Evolutionary conservation across 2,888 invertebrate species (phyloP).

Genomic region (Cacoxenus indagator): DNA sequence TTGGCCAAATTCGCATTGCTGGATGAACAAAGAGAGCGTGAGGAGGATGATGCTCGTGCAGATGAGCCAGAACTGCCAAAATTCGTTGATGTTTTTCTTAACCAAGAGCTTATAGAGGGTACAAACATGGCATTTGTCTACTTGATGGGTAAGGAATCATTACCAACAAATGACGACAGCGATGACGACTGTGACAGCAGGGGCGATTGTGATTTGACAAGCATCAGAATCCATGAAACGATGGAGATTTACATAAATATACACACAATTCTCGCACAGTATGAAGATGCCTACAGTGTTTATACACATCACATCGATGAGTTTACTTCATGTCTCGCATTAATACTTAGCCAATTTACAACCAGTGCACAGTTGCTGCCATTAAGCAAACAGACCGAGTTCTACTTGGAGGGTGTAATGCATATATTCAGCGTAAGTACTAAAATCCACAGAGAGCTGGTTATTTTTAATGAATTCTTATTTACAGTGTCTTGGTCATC

Average conservation of each 20-base stretch:
- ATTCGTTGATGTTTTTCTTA: conserved; percentile 64
- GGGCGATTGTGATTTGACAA: conserved; percentile 28
- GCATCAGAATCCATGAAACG: conserved; percentile 53
- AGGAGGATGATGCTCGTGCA: conserved; percentile 29
- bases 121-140: conserved; percentile 68
- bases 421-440: conserved; percentile 59
- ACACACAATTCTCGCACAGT: conserved; percentile 67
- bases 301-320: conserved; percentile 52
- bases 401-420: conserved; percentile 66
- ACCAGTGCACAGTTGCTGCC: conserved; percentile 62
- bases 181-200: conserved; percentile 34
- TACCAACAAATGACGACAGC: conserved; percentile 33
- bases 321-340: conserved; percentile 60
- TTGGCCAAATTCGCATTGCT: conserved; percentile 70
- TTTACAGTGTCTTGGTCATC: conserved; percentile 65
- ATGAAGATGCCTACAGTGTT: conserved; percentile 60
- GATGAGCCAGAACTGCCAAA: conserved; percentile 39
- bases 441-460: neutral
- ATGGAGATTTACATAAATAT: conserved; percentile 70
- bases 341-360: conserved; percentile 64
- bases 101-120: conserved; percentile 60
- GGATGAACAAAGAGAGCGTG: conserved; percentile 50
- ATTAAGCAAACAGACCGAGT: conserved; percentile 63
- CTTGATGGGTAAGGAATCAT: conserved; percentile 40
- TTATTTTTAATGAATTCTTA: conserved; percentile 12